Base-by-base conservation (phyloP, 2,113 vertebrate species). In the Athene cunicularia region DNA sequence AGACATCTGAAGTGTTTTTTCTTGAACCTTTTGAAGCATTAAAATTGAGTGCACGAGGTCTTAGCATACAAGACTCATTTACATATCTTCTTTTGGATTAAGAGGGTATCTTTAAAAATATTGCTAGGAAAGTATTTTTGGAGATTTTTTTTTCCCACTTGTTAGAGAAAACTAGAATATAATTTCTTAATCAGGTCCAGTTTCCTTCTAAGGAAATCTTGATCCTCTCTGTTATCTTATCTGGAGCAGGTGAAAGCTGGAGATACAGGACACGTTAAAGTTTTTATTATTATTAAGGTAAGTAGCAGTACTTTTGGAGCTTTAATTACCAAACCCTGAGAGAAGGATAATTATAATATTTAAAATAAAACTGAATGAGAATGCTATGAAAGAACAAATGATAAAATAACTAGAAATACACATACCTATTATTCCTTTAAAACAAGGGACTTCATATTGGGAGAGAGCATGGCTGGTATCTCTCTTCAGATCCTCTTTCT, bases 31-130 rank as follows among this genome's bases (percentile, higher is more conserved):
- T 97, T 88, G 55, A 95, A 96, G 86, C 59, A 47, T 49, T 88
- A 64, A 91, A 88, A 94, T 96, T 95, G 93, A 91, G 89, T 88
- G 81, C 89, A 85, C 0, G 11, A 86, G 84, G 81, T 93, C 89
- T 86, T 88, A 50, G 73, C 39, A 23, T 88, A 73, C 62, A 91
- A 93, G 55, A 14, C 33, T 93, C 71, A 76, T 97, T 97, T 96
- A 26, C 84, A 90, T 95, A 75, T 68, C 63, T 43, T 68, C 52
- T 73, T 85, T 82, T 79, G 77, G 62, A 85, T 76, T 95, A 76
- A 80, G 49, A 68, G 5, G 6, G 4, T 88, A 22, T 94, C 74
- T 90, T 86, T 71, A 81, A 68, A 94, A 94, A 35, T 49, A 52
- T 33, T 86, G 39, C 16, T 52, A 76, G 20, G 39, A 62, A 85